Evolutionary conservation across 2,888 invertebrate species (phyloP).

Genomic region (Griposia aprilina): DNA sequence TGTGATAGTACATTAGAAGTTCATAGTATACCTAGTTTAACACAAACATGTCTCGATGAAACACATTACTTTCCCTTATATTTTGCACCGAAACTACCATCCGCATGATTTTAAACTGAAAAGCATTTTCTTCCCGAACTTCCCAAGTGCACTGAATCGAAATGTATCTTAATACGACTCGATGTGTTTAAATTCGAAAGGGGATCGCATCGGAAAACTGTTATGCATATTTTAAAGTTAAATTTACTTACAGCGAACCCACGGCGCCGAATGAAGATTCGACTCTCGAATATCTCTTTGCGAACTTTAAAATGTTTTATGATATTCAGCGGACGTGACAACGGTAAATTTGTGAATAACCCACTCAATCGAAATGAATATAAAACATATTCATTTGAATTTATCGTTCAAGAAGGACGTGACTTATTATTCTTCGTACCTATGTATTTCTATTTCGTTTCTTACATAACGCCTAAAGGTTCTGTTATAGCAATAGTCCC

Average conservation of each 20-base stretch:
- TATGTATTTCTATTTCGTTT: conserved; percentile 28
- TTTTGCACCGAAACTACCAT: conserved; percentile 42
- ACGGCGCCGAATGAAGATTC: conserved; percentile 82
- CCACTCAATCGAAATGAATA: conserved; percentile 77
- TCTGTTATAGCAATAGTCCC: conserved; percentile 53
- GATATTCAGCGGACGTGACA: conserved; percentile 84
- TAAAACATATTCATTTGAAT: conserved; percentile 72
- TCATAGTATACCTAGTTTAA: not conserved
- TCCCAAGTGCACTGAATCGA: conserved; percentile 85
- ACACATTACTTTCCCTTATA: conserved; percentile 18
- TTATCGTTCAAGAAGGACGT: conserved; percentile 66
- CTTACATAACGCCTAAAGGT: conserved; percentile 52
- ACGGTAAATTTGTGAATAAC: conserved; percentile 78
- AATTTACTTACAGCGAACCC: conserved; percentile 87
- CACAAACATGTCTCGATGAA: not conserved
- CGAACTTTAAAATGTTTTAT: conserved; percentile 87
- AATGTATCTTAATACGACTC: conserved; percentile 89
- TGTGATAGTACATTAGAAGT: not conserved
- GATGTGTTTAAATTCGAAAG: conserved; percentile 89
- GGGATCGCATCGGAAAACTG: conserved; percentile 90
- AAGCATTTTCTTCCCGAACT: conserved; percentile 79
- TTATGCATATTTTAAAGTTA: conserved; percentile 91
- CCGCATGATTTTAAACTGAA: conserved; percentile 72
- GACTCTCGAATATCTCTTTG: conserved; percentile 81
- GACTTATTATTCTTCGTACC: conserved; percentile 67